Base-by-base conservation (phyloP, 2,888 invertebrate species). In the Minunthozetes semirufus region DNA sequence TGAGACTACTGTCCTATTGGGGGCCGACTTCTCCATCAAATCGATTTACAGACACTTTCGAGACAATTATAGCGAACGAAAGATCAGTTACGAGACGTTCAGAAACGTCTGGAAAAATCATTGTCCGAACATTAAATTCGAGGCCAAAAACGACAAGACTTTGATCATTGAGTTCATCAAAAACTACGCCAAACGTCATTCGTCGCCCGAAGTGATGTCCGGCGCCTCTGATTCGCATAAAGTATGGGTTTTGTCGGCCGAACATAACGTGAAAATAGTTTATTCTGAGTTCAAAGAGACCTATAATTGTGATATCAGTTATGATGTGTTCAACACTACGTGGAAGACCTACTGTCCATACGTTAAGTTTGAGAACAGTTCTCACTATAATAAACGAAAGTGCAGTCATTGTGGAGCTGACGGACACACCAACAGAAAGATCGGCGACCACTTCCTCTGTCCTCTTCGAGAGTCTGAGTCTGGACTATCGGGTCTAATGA, bases 341-440 rank as follows among this genome's bases (percentile, higher is more conserved):
- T 63, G 63, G 63, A 63, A 63, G 27, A 33, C 63, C 17, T 33
- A 17, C 33, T 63, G 63, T 27, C n/a, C 33, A 5, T 29, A 33
- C 13, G 27, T 63, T n/a, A 29, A n/a, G 33, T 63, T 63, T 63
- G 63, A 29, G n/a, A 63, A 63, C 3, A 63, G 33, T 63, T 29
- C 63, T 5, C 63, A 63, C n/a, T 63, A 63, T 33, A 33, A 33
- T 17, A 29, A 33, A n/a, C 63, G 63, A 33, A 63, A 63, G 38
- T 63, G 63, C 38, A 63, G 63, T 33, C 63, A 63, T n/a, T 63
- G 63, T 19, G 63, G 63, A 6, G 33, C 13, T 15, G 63, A 63
- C 29, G 63, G 63, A 63, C 63, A 63, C 38, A 63, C 63, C 63
- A 63, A 63, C 17, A 22, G 63, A n/a, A 63, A 63, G 27, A 63